Percentiles rank a stretch among this genome's conserved stretches.
phyloP scores from a whole-genome alignment of 2,113 vertebrate genomes.

The Triplophysa tibetana region DNA sequence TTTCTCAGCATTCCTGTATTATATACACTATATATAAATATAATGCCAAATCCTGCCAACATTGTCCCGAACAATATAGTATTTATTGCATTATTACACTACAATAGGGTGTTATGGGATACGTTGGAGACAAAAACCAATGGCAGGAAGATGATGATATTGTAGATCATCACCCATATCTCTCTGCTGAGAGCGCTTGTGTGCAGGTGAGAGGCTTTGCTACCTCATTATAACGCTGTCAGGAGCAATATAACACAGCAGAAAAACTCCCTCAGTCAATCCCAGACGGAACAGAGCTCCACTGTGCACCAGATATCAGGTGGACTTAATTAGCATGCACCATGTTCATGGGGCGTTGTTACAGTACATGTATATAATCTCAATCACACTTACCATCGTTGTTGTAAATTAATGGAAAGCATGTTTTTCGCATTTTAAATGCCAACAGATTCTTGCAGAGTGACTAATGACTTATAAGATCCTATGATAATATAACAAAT shows the following conservation, averaged over 20 bases:
- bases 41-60: slow-evolving; percentile 7
- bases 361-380: not conserved
- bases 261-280: slow-evolving; percentile 53
- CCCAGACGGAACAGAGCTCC: slow-evolving; percentile 5
- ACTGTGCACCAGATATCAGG: slow-evolving; percentile 4
- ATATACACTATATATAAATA: not conserved
- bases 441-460: not conserved
- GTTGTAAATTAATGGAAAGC: not conserved
- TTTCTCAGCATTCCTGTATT: not conserved
- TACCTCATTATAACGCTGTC: slow-evolving; percentile 41
- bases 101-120: not conserved
- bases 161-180: slow-evolving; percentile 28
- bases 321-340: slow-evolving; percentile 36
- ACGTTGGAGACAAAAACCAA: not conserved
- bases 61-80: not conserved
- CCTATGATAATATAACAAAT: not conserved
- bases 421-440: not conserved
- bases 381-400: not conserved
- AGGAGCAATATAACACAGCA: slow-evolving; percentile 39
- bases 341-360: slow-evolving; percentile 7
- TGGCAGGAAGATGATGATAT: slow-evolving; percentile 30
- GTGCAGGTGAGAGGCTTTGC: slow-evolving; percentile 13
- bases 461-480: not conserved
- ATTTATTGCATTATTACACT: slow-evolving; percentile 13
- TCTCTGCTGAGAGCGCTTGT: slow-evolving; percentile 28